phyloP scores from a whole-genome alignment of 2,888 invertebrate genomes.

The Eumacrocentrus americanus region DNA sequence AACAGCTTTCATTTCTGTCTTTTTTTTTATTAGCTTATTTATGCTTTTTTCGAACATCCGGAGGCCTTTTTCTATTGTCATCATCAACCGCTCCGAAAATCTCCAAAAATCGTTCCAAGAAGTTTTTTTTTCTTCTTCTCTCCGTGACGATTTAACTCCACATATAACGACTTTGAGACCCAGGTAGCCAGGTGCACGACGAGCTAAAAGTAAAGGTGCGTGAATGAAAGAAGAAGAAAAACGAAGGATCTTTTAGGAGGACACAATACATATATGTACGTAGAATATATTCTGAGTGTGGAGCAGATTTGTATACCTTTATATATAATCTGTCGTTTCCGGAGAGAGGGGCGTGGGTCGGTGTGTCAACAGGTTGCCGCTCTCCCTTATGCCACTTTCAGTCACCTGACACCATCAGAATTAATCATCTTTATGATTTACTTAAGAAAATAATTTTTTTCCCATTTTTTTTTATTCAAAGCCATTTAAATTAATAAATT shows the following conservation, averaged over 20 bases:
- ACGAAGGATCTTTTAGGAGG: neutral
- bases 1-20: neutral
- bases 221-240: constrained; percentile 11
- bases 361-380: constrained; percentile 34
- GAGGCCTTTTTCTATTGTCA: constrained; percentile 3
- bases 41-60: neutral
- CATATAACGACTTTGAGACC: constrained; percentile 26
- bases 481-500: no score
- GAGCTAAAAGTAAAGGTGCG: constrained; percentile 19
- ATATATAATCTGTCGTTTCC: constrained; percentile 22
- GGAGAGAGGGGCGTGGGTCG: constrained; percentile 1
- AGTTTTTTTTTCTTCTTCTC: neutral
- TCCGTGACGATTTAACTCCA: constrained; percentile 11
- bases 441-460: neutral
- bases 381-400: neutral
- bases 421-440: constrained; percentile 31
- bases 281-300: neutral
- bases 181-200: constrained; percentile 54
- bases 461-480: no score
- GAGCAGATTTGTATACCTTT: neutral
- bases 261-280: neutral
- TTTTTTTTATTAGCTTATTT: neutral
- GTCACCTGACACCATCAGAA: neutral
- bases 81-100: neutral
- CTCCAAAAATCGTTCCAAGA: constrained; percentile 8